Evolutionary conservation across 2,113 vertebrate genomes (phyloP).

Genomic region (Todiramphus saurophagus): DNA sequence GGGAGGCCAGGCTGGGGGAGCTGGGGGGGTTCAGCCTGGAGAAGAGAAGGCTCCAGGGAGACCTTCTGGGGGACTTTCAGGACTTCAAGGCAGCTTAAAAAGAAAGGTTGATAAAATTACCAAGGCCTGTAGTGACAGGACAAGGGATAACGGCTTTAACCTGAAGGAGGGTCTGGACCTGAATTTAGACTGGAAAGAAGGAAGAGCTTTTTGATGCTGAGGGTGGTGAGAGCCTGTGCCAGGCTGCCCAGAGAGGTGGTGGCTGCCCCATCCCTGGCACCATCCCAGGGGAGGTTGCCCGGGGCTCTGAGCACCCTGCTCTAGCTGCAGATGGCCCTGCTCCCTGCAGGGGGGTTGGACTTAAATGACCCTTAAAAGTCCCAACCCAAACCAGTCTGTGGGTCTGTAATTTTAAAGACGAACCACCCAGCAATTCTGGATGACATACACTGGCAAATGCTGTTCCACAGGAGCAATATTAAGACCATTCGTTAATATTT

Average conservation of each 20-base stretch:
- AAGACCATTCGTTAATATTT: too few relatives aligned
- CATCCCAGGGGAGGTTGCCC: not conserved
- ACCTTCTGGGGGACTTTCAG: not conserved
- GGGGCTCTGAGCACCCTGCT: not conserved
- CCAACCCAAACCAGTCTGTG: not conserved
- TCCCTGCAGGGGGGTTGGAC: not conserved
- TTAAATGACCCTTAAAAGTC: not conserved
- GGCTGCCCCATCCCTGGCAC: not conserved
- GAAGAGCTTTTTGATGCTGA: not conserved
- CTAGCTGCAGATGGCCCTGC: not conserved
- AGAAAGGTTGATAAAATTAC: not conserved
- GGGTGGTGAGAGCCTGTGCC: not conserved
- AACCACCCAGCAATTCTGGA: not conserved
- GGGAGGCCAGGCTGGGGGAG: too few relatives aligned
- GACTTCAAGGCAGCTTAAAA: not conserved
- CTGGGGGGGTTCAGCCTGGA: too few relatives aligned
- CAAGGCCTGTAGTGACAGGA: not conserved
- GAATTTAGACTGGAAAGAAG: not conserved
- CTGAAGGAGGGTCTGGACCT: not conserved
- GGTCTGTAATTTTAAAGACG: not conserved
- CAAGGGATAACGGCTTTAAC: not conserved
- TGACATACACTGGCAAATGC: accelerated
- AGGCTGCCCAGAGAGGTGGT: not conserved
- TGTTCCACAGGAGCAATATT: not conserved
- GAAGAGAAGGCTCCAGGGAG: not conserved